These are phyloP conservation scores for Thaleichthys pacificus DNA, from an alignment of 2,797 vertebrate species.

Conservation along the genomic window DNA sequence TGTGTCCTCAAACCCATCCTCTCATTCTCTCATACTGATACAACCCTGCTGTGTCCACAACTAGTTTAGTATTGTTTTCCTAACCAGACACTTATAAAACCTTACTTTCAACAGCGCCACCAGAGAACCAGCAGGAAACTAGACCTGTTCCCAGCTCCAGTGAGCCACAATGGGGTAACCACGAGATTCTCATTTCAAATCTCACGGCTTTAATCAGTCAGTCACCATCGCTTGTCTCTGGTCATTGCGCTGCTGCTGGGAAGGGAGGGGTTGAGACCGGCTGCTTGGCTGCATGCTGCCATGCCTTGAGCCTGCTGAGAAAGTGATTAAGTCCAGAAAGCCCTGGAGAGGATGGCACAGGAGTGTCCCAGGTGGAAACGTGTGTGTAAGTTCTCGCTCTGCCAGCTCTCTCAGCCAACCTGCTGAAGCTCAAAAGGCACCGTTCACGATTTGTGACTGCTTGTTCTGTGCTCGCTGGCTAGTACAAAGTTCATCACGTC, in stretches of 20 bases:
- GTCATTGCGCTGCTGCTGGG: conserved; percentile 38
- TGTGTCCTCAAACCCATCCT: not conserved
- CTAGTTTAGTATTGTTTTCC: not conserved
- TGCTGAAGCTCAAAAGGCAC: not conserved
- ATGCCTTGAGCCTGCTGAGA: conserved; percentile 50
- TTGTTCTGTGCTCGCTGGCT: conserved; percentile 30
- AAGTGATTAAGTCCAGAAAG: conserved; percentile 61
- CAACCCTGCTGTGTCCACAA: not conserved
- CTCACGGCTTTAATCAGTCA: conserved; percentile 51
- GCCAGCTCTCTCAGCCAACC: no score
- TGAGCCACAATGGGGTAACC: conserved; percentile 68
- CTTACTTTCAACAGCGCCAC: conserved; percentile 70
- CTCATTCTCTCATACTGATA: not conserved
- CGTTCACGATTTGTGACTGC: conserved; percentile 18
- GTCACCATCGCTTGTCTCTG: conserved; percentile 55
- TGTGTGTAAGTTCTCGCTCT: conserved; percentile 45
- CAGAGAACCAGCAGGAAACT: conserved; percentile 60
- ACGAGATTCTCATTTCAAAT: conserved; percentile 37
- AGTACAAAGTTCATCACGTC: conserved; percentile 12
- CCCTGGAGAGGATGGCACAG: conserved; percentile 33
- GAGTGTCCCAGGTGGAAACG: conserved; percentile 25
- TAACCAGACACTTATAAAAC: conserved; percentile 26
- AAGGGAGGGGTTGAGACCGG: conserved; percentile 21
- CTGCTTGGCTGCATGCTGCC: conserved; percentile 71
- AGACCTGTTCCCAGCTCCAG: conserved; percentile 44